phyloP scores from a whole-genome alignment of 2,113 vertebrate species.

The Cavia porcellus region DNA sequence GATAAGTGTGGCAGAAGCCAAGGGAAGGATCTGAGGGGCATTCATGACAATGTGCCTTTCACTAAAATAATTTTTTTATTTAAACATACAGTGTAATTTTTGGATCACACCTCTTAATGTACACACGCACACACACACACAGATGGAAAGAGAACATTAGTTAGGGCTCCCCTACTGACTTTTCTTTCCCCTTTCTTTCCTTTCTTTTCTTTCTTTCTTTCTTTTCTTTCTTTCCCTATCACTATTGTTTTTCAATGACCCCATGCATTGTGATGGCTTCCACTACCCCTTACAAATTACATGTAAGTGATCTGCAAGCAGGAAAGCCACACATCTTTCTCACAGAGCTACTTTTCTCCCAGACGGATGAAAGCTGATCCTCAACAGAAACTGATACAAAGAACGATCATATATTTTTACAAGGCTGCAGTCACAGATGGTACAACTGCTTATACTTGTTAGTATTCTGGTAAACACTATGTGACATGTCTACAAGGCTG shows the following conservation, averaged over 20 bases:
- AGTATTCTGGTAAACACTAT: not conserved
- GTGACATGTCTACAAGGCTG: not conserved
- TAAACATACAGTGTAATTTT: not conserved
- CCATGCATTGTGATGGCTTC: not conserved
- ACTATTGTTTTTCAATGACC: not conserved
- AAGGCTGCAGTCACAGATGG: not conserved
- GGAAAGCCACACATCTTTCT: not conserved
- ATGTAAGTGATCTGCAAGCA: not conserved
- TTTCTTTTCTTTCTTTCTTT: no score
- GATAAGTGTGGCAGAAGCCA: not conserved
- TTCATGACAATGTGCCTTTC: not conserved
- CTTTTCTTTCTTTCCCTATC: not conserved
- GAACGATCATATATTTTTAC: not conserved
- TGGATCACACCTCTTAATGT: not conserved
- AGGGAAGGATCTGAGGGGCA: not conserved
- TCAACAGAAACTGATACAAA: not conserved
- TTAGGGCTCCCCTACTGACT: not conserved
- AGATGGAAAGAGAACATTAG: not conserved
- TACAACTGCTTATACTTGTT: not conserved
- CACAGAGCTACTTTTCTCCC: not conserved
- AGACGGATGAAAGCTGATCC: not conserved
- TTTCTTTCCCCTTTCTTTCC: not conserved
- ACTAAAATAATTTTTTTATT: no score
- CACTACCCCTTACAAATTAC: not conserved
- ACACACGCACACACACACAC: not conserved